Evolutionary conservation across 2,888 invertebrate species (phyloP).

Genomic region (Trissolcus japonicus): DNA sequence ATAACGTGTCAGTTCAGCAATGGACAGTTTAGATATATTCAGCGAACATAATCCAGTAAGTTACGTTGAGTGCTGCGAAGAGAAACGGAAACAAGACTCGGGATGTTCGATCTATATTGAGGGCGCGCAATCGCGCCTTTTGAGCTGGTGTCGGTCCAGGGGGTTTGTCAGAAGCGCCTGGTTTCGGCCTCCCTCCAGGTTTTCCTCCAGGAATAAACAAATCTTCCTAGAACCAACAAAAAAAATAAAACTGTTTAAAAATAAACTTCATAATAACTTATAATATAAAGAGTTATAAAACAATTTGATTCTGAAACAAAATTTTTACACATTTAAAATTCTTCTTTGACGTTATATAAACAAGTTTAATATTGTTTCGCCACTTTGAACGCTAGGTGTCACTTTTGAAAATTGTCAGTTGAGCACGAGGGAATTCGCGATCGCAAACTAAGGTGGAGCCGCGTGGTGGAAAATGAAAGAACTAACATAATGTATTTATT

Average conservation of each 20-base stretch:
- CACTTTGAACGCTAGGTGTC: too few relatives aligned
- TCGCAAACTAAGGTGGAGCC: too few relatives aligned
- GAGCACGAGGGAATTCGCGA: too few relatives aligned
- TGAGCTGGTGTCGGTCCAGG: slow-evolving; percentile 79
- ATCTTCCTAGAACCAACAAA: slow-evolving; percentile 71
- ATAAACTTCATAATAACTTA: not conserved
- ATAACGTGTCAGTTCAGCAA: slow-evolving; percentile 37
- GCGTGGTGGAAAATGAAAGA: too few relatives aligned
- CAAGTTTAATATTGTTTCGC: too few relatives aligned
- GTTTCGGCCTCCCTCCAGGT: slow-evolving; percentile 63
- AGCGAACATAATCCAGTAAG: slow-evolving; percentile 86
- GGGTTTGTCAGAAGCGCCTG: not conserved
- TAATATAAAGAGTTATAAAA: not conserved
- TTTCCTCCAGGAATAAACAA: slow-evolving; percentile 70
- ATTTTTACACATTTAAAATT: too few relatives aligned
- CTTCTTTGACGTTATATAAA: too few relatives aligned
- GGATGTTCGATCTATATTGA: slow-evolving; percentile 84
- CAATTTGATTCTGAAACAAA: too few relatives aligned
- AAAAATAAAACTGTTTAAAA: not conserved
- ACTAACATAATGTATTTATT: too few relatives aligned
- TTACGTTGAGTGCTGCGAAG: slow-evolving; percentile 82
- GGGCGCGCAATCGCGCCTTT: slow-evolving; percentile 81
- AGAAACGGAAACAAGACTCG: slow-evolving; percentile 84
- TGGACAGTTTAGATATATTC: slow-evolving; percentile 80
- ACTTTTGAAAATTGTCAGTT: too few relatives aligned